Conservation (phyloP, 2,113 vertebrate species). For the Brachirus orientalis region DNA sequence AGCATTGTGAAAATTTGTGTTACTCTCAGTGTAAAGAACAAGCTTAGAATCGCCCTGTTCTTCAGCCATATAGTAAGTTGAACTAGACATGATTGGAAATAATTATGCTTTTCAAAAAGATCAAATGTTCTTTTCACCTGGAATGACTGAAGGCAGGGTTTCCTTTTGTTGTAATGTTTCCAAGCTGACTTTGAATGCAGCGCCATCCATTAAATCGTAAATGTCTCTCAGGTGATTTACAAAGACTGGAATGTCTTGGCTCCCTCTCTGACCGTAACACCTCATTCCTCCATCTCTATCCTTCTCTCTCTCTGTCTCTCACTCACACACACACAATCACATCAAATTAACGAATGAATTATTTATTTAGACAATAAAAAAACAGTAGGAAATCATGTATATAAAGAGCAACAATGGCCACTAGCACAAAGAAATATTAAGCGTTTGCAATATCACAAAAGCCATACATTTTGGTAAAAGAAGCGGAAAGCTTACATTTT, state of each 20-base stretch:
- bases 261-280: slow-evolving; percentile 23
- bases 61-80: too few species aligned
- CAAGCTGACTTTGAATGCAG: slow-evolving; percentile 8
- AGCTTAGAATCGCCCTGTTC: too few species aligned
- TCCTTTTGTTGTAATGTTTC: slow-evolving; percentile 21
- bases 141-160: background rate
- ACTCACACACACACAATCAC: background rate
- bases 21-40: too few species aligned
- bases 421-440: too few species aligned
- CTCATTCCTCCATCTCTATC: slow-evolving; percentile 4
- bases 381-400: too few species aligned
- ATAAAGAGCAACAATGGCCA: too few species aligned
- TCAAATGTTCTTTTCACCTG: background rate
- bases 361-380: too few species aligned
- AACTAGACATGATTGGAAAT: background rate
- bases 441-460: too few species aligned
- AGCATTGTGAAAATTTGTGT: too few species aligned
- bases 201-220: slow-evolving; percentile 34
- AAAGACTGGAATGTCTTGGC: slow-evolving; percentile 43
- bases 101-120: background rate
- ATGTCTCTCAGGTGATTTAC: slow-evolving; percentile 45
- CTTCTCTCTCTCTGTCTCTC: background rate
- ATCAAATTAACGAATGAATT: background rate
- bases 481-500: too few species aligned
- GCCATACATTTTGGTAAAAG: too few species aligned